Conservation (phyloP, 2,113 vertebrate species). For the Amia ocellicauda region DNA sequence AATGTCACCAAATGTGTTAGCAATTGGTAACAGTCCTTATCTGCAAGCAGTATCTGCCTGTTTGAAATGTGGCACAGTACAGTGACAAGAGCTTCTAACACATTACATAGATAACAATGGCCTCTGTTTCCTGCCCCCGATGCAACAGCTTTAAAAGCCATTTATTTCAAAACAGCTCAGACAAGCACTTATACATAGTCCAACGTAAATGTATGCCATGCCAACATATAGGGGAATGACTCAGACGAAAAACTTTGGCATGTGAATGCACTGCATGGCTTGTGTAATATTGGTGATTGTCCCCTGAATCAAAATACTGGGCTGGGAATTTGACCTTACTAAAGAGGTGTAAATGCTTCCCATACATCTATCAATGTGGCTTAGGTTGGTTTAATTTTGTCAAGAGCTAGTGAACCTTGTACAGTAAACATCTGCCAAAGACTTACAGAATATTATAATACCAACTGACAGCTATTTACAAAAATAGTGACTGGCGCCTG, state of each 20-base stretch:
- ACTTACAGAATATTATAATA: not conserved
- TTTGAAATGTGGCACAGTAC: slow-evolving; percentile 1
- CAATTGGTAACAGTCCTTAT: slow-evolving; percentile 17
- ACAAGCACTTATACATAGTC: not conserved
- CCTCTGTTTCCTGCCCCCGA: not conserved
- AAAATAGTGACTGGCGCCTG: not conserved
- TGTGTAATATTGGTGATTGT: not conserved
- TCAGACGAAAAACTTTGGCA: not conserved
- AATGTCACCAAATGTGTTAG: slow-evolving; percentile 17
- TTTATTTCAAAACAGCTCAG: not conserved
- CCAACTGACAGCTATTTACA: not conserved
- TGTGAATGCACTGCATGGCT: not conserved
- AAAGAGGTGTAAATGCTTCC: not conserved
- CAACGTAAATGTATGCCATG: not conserved
- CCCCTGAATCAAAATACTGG: not conserved
- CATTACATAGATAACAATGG: slow-evolving; percentile 10
- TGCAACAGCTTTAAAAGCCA: not conserved
- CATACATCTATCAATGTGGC: not conserved
- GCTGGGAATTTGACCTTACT: not conserved
- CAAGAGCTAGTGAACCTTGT: not conserved
- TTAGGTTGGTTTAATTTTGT: not conserved
- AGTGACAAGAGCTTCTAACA: not conserved
- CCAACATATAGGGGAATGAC: not conserved
- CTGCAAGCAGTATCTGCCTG: not conserved
- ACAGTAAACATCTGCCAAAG: not conserved